Evolutionary conservation across 1,140 invertebrate species (phyloP), one percentile per base, ranked within the genome.

Genomic region (Cecropterus lyciades): DNA sequence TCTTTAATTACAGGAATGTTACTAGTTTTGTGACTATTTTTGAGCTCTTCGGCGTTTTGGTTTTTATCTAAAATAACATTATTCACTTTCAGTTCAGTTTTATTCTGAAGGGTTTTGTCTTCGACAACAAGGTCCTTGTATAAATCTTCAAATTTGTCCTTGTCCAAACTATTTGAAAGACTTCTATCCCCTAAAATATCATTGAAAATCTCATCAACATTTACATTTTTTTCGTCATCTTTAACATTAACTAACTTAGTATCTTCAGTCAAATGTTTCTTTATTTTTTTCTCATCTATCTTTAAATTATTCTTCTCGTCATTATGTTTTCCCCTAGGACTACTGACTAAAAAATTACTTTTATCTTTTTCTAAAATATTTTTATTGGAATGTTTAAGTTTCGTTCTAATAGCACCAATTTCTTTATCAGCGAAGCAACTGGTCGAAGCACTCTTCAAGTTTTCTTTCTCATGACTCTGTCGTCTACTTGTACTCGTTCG

Each of bases 341-440:
- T 89, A 85, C 60, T 82, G 67, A 82, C 77, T 87, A 89, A 76
- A 79, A 81, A 82, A 82, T 86, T 88, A 81, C 65, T 79, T 90
- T 83, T 91, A 80, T 90, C 89, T 89, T 90, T 89, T 80, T 89
- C 87, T 88, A 91, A 85, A 83, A 83, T 87, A 85, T 70, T 85
- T 79, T 86, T 89, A 84, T 65, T 89, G 89, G 89, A 92, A 92
- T 92, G 89, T 89, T 89, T 89, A 79, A 83, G 74, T 89, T 92
- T 92, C 77, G 84, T 77, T 87, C 79, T 90, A 87, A 87, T 90
- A 92, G 89, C 87, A 92, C 87, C 87, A 90, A 81, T 85, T 53
- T 90, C 87, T 82, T 83, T 90, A 56, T 84, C 80, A 73, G 69
- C 40, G 65, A 78, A 75, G 67, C 77, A 75, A 24, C 79, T 73